A percentile compares a stretch with the other conserved stretches of the same genome.
Evolutionary conservation across 2,888 invertebrate species (phyloP).

Genomic region (Cremastinae sp.): DNA sequence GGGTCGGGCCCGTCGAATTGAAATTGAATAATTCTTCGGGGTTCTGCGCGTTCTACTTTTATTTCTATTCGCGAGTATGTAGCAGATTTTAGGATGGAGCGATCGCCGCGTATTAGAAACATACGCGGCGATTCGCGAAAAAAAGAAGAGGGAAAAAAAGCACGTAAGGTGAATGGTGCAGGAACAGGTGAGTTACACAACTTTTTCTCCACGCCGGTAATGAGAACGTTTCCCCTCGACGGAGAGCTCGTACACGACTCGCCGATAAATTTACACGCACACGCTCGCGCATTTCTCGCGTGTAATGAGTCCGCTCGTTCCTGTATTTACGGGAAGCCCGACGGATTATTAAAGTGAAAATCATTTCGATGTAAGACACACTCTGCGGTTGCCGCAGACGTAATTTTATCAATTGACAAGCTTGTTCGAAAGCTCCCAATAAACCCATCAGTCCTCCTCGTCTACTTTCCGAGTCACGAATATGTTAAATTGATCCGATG

Average conservation of each 20-base stretch:
- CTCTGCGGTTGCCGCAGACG: slow-evolving; percentile 25
- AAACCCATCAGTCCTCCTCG: slow-evolving; percentile 4
- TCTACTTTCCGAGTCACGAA: slow-evolving; percentile 42
- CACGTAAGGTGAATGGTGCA: slow-evolving; percentile 57
- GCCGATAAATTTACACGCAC: slow-evolving; percentile 21
- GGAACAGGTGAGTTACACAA: slow-evolving; percentile 61
- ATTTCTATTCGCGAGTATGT: slow-evolving; percentile 39
- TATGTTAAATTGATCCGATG: slow-evolving; percentile 16
- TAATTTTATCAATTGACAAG: slow-evolving; percentile 51
- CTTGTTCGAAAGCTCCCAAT: slow-evolving; percentile 14
- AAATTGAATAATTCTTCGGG: slow-evolving; percentile 19
- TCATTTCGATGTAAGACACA: slow-evolving; percentile 17
- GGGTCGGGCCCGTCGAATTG: too few relatives aligned
- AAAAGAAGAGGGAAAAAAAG: background rate
- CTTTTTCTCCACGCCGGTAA: slow-evolving; percentile 41
- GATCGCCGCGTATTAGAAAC: background rate
- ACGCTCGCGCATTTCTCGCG: slow-evolving; percentile 1
- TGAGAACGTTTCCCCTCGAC: slow-evolving; percentile 53
- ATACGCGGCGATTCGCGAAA: background rate
- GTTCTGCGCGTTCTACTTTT: slow-evolving; percentile 54
- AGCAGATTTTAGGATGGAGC: slow-evolving; percentile 18
- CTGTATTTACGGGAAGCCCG: background rate
- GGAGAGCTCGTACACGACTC: slow-evolving; percentile 17
- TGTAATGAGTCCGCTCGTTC: slow-evolving; percentile 8
- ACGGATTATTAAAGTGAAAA: slow-evolving; percentile 53